These are phyloP conservation scores for Puntigrus tetrazona DNA, from an alignment of 2,113 vertebrate genomes.

Conservation along the genomic window DNA sequence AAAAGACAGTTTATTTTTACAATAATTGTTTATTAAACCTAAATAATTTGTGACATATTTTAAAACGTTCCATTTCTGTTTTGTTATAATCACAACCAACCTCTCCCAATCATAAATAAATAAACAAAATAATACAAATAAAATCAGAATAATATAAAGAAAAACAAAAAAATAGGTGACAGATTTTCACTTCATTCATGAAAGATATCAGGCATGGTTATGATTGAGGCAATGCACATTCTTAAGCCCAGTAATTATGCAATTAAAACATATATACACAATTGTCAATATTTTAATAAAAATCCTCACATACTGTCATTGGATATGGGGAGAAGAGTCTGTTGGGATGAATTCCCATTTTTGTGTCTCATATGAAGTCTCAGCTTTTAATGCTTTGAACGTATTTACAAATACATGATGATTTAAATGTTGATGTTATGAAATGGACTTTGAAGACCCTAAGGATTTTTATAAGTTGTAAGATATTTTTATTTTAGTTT, in stretches of 20 bases:
- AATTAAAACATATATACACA: not conserved
- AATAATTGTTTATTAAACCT: slow-evolving; percentile 85
- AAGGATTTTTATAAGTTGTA: not conserved
- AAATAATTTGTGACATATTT: slow-evolving; percentile 82
- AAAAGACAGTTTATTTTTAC: slow-evolving; percentile 72
- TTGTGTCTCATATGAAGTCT: not conserved
- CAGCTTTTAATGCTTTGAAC: not conserved
- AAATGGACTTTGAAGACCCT: not conserved
- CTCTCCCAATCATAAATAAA: not conserved
- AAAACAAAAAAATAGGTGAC: not conserved
- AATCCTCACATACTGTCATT: not conserved
- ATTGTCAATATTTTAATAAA: not conserved
- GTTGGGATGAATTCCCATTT: not conserved
- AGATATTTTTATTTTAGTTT: not conserved
- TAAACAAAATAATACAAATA: not conserved
- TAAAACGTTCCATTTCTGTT: slow-evolving; percentile 79
- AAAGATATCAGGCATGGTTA: not conserved
- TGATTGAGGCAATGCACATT: slow-evolving; percentile 48
- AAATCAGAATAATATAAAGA: not conserved
- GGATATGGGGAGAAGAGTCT: not conserved
- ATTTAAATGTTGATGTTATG: not conserved
- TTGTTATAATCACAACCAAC: slow-evolving; percentile 67
- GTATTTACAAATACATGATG: not conserved
- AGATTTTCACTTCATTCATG: not conserved
- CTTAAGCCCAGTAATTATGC: slow-evolving; percentile 2